These are phyloP conservation scores for Catharus minimus DNA, from an alignment of 2,113 vertebrate species.

Conservation along the genomic window DNA sequence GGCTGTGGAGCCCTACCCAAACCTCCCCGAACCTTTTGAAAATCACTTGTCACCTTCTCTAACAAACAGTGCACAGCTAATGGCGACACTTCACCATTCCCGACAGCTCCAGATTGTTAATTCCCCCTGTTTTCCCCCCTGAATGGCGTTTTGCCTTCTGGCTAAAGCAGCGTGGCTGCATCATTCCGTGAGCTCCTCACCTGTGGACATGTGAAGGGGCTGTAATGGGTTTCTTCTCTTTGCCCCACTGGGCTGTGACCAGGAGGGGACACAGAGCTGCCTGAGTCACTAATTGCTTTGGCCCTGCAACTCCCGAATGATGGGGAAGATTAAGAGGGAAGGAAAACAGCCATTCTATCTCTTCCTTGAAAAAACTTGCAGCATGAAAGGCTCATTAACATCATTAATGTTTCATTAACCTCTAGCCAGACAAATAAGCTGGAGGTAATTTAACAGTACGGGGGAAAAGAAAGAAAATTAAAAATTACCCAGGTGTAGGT, in stretches of 20 bases:
- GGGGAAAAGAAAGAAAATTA: slow-evolving; percentile 55
- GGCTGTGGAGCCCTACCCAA: neutral
- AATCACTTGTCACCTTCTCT: neutral
- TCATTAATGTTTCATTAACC: slow-evolving; percentile 84
- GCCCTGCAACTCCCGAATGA: slow-evolving; percentile 76
- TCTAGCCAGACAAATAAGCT: slow-evolving; percentile 79
- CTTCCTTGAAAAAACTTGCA: slow-evolving; percentile 76
- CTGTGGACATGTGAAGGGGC: slow-evolving; percentile 51
- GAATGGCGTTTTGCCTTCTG: slow-evolving; percentile 61
- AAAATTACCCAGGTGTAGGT: slow-evolving; percentile 73
- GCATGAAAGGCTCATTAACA: slow-evolving; percentile 79
- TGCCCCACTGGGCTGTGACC: slow-evolving; percentile 77
- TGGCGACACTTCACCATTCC: slow-evolving; percentile 2
- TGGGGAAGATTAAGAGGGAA: slow-evolving; percentile 77
- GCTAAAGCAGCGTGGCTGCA: slow-evolving; percentile 16
- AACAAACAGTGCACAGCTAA: neutral
- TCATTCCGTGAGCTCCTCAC: slow-evolving; percentile 46
- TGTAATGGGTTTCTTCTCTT: slow-evolving; percentile 70
- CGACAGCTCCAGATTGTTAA: slow-evolving; percentile 73
- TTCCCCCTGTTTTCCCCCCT: slow-evolving; percentile 47
- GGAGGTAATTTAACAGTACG: slow-evolving; percentile 73
- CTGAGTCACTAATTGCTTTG: slow-evolving; percentile 74
- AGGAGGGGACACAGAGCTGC: slow-evolving; percentile 52
- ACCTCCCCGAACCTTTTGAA: neutral
- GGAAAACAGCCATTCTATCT: slow-evolving; percentile 82